phyloP scores from a whole-genome alignment of 30 jellyfish, hydroid and myxozoan genomes.

The Nemopilema nomurai region DNA sequence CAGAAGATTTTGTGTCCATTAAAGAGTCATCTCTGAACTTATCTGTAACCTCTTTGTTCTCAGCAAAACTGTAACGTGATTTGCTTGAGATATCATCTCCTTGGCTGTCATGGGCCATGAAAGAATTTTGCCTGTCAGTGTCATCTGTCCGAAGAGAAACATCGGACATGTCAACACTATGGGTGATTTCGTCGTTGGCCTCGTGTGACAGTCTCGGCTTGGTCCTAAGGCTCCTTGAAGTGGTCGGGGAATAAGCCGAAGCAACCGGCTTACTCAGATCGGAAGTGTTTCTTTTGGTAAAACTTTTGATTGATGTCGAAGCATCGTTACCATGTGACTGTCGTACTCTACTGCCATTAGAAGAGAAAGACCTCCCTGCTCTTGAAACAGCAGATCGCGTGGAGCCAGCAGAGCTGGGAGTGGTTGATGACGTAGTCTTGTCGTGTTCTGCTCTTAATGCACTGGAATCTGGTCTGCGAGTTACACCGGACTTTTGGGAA shows the following conservation, averaged over 20 bases:
- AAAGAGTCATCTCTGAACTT: conserved; percentile 13
- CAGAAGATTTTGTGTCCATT: neutral
- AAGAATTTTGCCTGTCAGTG: conserved; percentile 8
- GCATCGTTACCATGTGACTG: neutral
- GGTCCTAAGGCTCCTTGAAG: conserved; percentile 59
- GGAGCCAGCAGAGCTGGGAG: neutral
- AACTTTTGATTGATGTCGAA: neutral
- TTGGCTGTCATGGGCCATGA: conserved; percentile 2
- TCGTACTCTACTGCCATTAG: neutral
- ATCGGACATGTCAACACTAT: conserved; percentile 29
- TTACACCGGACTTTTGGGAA: neutral
- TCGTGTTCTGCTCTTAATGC: neutral
- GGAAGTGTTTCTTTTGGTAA: conserved; percentile 3
- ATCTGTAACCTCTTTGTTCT: neutral
- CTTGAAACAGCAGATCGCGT: neutral
- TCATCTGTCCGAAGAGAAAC: conserved; percentile 34
- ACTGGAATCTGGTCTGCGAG: neutral
- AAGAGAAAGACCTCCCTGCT: neutral
- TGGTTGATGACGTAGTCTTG: neutral
- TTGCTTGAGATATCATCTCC: neutral
- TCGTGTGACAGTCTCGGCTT: conserved; percentile 12
- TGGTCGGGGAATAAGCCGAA: conserved; percentile 58
- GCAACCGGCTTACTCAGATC: conserved; percentile 33
- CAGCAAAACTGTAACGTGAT: neutral
- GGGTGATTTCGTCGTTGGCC: conserved; percentile 47